Evolutionary conservation across 2,797 vertebrate species (phyloP).

Genomic region (Myripristis jacobus): DNA sequence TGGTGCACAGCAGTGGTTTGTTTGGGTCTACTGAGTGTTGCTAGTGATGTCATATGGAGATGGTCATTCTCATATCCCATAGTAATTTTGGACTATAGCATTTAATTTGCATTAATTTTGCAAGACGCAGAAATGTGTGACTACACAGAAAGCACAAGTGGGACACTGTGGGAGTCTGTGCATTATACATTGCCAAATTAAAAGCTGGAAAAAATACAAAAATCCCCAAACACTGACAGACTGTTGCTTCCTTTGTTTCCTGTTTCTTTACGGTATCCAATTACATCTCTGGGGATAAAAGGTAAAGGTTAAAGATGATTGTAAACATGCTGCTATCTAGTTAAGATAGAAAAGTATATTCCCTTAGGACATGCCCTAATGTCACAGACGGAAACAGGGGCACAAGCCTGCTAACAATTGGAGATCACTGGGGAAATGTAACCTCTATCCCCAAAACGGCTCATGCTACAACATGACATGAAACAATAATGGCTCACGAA

Average conservation of each 20-base stretch:
- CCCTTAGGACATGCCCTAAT: constrained; percentile 72
- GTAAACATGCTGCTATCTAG: constrained; percentile 74
- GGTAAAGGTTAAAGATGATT: constrained; percentile 76
- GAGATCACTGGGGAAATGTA: constrained; percentile 75
- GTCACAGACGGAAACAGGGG: constrained; percentile 71
- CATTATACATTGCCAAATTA: background rate
- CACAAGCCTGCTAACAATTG: constrained; percentile 68
- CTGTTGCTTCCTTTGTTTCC: constrained; percentile 23
- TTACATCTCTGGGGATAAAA: constrained; percentile 66
- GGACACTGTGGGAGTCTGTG: background rate
- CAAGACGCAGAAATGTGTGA: constrained; percentile 5
- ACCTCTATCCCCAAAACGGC: constrained; percentile 53
- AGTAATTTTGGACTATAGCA: constrained; percentile 23
- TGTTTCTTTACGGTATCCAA: constrained; percentile 52
- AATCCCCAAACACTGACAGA: constrained; percentile 15
- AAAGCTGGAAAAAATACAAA: constrained; percentile 18
- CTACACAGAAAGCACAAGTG: background rate
- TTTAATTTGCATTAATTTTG: constrained; percentile 39
- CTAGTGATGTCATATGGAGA: background rate
- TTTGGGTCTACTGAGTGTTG: constrained; percentile 30
- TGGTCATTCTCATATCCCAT: constrained; percentile 30
- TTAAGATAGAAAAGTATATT: constrained; percentile 68
- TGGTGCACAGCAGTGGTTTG: background rate
- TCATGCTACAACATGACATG: constrained; percentile 58
- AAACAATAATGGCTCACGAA: constrained; percentile 35